phyloP scores from a whole-genome alignment of 37 sponge, comb jelly and placozoan species.

The Hormiphora californensis region DNA sequence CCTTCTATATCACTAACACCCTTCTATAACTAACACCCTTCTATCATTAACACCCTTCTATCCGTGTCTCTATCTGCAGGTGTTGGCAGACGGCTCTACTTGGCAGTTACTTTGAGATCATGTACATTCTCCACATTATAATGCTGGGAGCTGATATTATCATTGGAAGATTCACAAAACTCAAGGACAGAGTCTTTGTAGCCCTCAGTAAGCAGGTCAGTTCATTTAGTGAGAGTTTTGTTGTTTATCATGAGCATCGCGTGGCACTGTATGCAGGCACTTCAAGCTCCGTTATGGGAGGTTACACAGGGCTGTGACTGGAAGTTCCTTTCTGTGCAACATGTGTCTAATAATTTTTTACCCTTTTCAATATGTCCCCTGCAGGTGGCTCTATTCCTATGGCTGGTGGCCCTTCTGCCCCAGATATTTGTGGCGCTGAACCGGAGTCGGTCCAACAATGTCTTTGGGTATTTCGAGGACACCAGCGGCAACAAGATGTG shows the following conservation, averaged over 20 bases:
- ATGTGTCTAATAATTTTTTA: too few species aligned
- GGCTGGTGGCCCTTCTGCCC: conserved; percentile 2
- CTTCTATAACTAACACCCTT: too few species aligned
- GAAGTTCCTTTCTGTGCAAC: too few species aligned
- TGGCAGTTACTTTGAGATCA: conserved; percentile 10
- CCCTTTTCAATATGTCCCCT: too few species aligned
- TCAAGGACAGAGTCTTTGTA: conserved; percentile 7
- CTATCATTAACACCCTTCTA: too few species aligned
- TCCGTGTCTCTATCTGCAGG: too few species aligned
- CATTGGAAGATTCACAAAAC: conserved; percentile 26
- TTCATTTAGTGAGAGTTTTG: too few species aligned
- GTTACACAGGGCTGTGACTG: too few species aligned
- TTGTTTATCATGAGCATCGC: too few species aligned
- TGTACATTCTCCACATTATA: conserved; percentile 32
- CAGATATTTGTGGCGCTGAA: neutral
- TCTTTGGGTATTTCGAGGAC: neutral
- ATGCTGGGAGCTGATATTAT: conserved; percentile 37
- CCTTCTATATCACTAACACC: too few species aligned
- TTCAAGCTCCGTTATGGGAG: too few species aligned
- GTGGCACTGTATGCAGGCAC: too few species aligned
- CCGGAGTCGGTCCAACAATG: neutral
- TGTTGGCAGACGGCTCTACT: conserved; percentile 22
- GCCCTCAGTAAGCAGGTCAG: conserved; percentile 10
- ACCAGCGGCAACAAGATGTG: neutral
- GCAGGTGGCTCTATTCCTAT: neutral